Base-by-base conservation (phyloP, 2,113 vertebrate genomes). In the Forbesichthys papilliferus region DNA sequence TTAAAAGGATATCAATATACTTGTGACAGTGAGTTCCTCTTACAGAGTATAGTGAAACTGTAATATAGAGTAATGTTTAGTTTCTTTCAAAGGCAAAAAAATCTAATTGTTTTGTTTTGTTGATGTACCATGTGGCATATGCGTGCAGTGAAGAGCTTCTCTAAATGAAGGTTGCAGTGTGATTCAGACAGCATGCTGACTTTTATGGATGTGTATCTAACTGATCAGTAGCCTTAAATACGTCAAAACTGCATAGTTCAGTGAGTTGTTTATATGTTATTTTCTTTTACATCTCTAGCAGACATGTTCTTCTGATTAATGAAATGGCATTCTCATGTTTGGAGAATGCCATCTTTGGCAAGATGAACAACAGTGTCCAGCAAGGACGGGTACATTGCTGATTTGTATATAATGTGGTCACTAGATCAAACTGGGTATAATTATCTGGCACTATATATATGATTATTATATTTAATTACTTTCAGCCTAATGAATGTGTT, bases 271-370 rank as follows among this genome's bases (percentile, higher is more conserved):
- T 79, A 77, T 85, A 61, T 34, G 60, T 4, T 72, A 74, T 58
- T 77, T 56, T 33, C 71, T 57, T 63, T 73, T 14, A 3, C 70
- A 78, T 11, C 48, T 76, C 56, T 52, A 73, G 79, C 71, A 82
- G 77, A 82, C 70, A 87, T 71, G 70, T 76, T 86, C 79, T 80
- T 74, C 55, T 60, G 20, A 84, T 88, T 80, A 81, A 57, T 11
- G 3, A 63, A 16, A 79, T 74, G 78, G 49, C 75, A 81, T 73
- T 74, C 65, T 53, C 60, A 58, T 53, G 48, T 62, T 75, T 64
- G 16, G 71, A 12, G 68, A 16, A 16, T 16, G 16, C 16, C 16
- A 16, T 16, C 53, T 52, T 73, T 51, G 60, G 56, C 11, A 56
- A 60, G 69, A 71, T 56, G 11, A 18, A 54, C 61, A 65, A 55